phyloP scores from a whole-genome alignment of 2,113 vertebrate species.

The Tenrec ecaudatus region DNA sequence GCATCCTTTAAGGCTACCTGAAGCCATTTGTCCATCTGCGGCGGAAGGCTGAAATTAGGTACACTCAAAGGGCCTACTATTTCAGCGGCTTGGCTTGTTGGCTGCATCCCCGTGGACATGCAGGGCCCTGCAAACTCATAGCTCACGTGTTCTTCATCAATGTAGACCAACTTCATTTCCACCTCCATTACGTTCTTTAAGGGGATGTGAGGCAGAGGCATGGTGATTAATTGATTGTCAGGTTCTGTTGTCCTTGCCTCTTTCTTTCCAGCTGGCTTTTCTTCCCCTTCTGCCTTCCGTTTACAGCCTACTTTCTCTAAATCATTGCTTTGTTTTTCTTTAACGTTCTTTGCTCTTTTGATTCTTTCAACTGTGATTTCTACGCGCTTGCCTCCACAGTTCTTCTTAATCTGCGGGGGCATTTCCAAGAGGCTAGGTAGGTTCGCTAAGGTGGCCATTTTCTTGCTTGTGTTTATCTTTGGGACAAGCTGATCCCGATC shows the following conservation, averaged over 20 bases:
- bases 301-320: conserved; percentile 71
- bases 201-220: conserved; percentile 73
- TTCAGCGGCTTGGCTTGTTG: conserved; percentile 64
- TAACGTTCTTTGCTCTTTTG: conserved; percentile 67
- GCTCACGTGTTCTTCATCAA: conserved; percentile 83
- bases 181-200: conserved; percentile 82
- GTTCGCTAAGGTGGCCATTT: conserved; percentile 31
- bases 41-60: conserved; percentile 75
- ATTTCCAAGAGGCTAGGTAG: conserved; percentile 52
- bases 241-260: conserved; percentile 47
- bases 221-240: background rate
- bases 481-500: conserved; percentile 55
- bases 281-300: conserved; percentile 71
- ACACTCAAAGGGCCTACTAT: conserved; percentile 61
- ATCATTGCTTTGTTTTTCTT: conserved; percentile 74
- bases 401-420: conserved; percentile 69
- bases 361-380: conserved; percentile 45
- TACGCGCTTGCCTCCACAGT: conserved; percentile 5
- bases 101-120: conserved; percentile 25
- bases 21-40: conserved; percentile 84
- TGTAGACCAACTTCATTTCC: conserved; percentile 85
- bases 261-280: conserved; percentile 68
- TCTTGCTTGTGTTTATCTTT: conserved; percentile 54
- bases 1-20: conserved; percentile 83
- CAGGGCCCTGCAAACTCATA: conserved; percentile 79